phyloP scores from a whole-genome alignment of 2,888 invertebrate genomes.

The Drosophila trichaetosa region DNA sequence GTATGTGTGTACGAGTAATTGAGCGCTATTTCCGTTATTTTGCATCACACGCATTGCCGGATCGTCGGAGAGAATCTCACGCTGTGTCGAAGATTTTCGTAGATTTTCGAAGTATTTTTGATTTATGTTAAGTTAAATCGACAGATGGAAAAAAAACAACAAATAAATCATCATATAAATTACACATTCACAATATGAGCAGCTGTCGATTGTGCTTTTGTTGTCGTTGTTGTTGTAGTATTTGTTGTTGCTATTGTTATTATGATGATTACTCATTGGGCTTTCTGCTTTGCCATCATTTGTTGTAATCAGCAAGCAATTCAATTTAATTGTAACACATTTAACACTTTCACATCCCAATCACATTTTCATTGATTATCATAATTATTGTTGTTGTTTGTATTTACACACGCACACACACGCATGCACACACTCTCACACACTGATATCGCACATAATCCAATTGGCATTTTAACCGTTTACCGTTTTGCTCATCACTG shows the following conservation, averaged over 20 bases:
- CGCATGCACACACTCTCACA: conserved; percentile 9
- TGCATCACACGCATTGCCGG: conserved; percentile 37
- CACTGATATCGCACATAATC: conserved; percentile 39
- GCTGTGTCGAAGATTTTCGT: conserved; percentile 43
- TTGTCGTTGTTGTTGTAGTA: conserved; percentile 33
- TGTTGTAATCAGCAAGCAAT: conserved; percentile 75
- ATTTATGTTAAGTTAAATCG: conserved; percentile 61
- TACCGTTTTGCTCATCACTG: conserved; percentile 66
- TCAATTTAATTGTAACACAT: conserved; percentile 73
- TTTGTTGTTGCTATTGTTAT: conserved; percentile 52
- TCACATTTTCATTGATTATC: conserved; percentile 53
- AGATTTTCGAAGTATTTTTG: conserved; percentile 49
- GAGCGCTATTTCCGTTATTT: conserved; percentile 73
- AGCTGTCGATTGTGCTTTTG: conserved; percentile 27
- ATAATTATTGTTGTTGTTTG: conserved; percentile 26
- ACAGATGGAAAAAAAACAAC: conserved; percentile 19
- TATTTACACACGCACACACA: conserved; percentile 21
- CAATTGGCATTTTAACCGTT: conserved; percentile 55
- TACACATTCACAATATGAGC: conserved; percentile 19
- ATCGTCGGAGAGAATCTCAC: conserved; percentile 36
- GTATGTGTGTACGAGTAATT: conserved; percentile 65
- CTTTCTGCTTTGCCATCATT: conserved; percentile 63
- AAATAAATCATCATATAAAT: conserved; percentile 43
- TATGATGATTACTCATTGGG: conserved; percentile 47
- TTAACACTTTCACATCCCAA: conserved; percentile 72